Evolutionary conservation across 1,140 invertebrate species (phyloP).

Genomic region (Phenacoccus solenopsis): DNA sequence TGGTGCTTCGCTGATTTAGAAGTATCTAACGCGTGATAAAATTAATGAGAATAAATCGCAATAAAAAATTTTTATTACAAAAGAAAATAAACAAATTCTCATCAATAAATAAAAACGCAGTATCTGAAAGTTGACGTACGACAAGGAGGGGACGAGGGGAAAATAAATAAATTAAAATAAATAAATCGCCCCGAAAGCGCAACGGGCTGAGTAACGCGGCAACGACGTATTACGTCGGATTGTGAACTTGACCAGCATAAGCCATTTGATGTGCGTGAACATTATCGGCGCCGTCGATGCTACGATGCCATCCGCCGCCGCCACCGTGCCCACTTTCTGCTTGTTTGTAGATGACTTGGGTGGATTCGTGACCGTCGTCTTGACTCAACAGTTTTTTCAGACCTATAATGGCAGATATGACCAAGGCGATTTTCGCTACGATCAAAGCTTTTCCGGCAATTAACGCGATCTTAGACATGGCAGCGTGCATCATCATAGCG

Average conservation of each 20-base stretch:
- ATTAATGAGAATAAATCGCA: too few species aligned
- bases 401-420: slow-evolving; percentile 57
- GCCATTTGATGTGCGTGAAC: slow-evolving; percentile 1
- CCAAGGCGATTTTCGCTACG: slow-evolving; percentile 58
- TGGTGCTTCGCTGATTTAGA: too few species aligned
- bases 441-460: slow-evolving; percentile 58
- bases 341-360: slow-evolving; percentile 70
- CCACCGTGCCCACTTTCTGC: slow-evolving; percentile 20
- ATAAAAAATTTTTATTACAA: too few species aligned
- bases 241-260: not conserved
- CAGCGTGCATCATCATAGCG: slow-evolving; percentile 32
- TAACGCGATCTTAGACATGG: slow-evolving; percentile 42
- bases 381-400: slow-evolving; percentile 54
- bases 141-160: too few species aligned
- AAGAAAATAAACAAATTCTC: too few species aligned
- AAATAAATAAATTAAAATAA: not conserved
- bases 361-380: slow-evolving; percentile 47
- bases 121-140: too few species aligned
- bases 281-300: slow-evolving; percentile 35
- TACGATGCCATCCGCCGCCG: slow-evolving; percentile 41
- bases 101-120: too few species aligned
- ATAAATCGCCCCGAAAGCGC: too few species aligned
- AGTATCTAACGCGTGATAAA: too few species aligned
- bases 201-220: not conserved
- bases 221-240: not conserved